A percentile compares a stretch with the other conserved stretches of the same genome.
Evolutionary conservation across 2,888 invertebrate species (phyloP).

Genomic region (Spodoptera littoralis): DNA sequence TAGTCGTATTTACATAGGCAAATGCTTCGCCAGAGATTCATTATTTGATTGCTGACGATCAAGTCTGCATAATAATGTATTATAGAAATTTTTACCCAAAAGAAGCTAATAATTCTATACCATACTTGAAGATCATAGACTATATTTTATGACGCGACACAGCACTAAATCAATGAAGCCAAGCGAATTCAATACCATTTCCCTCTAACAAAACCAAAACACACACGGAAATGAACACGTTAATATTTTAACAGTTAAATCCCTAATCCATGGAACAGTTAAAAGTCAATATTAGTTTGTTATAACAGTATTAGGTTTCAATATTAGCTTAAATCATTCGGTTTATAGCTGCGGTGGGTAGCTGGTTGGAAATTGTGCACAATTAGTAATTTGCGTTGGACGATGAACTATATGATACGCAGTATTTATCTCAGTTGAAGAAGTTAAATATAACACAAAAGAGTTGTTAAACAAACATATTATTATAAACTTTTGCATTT

Average conservation of each 20-base stretch:
- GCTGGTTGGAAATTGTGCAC: slow-evolving; percentile 48
- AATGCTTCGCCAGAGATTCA: no score
- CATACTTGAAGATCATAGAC: no score
- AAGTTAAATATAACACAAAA: background rate
- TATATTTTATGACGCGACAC: no score
- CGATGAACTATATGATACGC: slow-evolving; percentile 36
- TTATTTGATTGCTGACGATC: no score
- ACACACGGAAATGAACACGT: background rate
- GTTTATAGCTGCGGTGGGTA: slow-evolving; percentile 8
- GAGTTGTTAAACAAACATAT: no score
- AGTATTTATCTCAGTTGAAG: slow-evolving; percentile 18
- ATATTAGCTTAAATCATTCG: slow-evolving; percentile 42
- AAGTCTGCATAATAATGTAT: no score
- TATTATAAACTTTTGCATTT: no score
- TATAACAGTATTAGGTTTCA: slow-evolving; percentile 33
- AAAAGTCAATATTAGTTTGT: slow-evolving; percentile 31
- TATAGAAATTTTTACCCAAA: no score
- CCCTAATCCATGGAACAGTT: slow-evolving; percentile 9
- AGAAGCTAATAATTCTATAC: no score
- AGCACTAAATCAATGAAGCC: no score
- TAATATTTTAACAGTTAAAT: background rate
- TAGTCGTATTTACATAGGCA: no score
- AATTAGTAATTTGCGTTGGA: slow-evolving; percentile 28
- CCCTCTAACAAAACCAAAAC: background rate
- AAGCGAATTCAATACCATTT: no score